Percentiles rank a stretch among this genome's conserved stretches.
These are phyloP conservation scores for Asobara japonica DNA, from an alignment of 1,140 invertebrate genomes.

Conservation along the genomic window DNA sequence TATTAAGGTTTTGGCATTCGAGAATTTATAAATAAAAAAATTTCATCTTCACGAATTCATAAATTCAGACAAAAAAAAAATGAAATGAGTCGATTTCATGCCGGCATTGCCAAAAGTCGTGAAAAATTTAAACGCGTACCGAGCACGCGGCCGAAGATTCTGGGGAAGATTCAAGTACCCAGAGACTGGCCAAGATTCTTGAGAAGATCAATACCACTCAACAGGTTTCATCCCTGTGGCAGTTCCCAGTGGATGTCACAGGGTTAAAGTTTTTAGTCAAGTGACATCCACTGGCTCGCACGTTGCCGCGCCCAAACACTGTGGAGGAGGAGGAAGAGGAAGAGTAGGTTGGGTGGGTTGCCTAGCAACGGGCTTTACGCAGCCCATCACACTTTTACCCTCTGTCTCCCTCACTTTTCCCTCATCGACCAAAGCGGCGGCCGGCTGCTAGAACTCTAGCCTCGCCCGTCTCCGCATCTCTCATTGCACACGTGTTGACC, in stretches of 20 bases:
- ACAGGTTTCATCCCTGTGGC: slow-evolving; percentile 42
- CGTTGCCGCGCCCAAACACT: slow-evolving; percentile 13
- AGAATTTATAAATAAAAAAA: no score
- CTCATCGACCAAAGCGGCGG: slow-evolving; percentile 21
- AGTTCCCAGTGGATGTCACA: background rate
- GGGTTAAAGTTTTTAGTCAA: background rate
- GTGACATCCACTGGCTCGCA: background rate
- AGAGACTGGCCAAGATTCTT: slow-evolving; percentile 31
- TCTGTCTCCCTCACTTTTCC: slow-evolving; percentile 18
- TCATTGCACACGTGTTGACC: background rate
- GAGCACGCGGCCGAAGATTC: no score
- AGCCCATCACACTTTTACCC: background rate
- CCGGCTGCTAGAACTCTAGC: background rate
- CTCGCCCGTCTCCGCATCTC: slow-evolving; percentile 18
- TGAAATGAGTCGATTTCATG: no score
- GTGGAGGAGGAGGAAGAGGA: slow-evolving; percentile 6
- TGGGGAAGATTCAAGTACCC: background rate
- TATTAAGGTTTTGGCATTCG: no score
- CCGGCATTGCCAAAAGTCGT: no score
- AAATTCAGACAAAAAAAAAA: no score
- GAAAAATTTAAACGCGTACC: no score
- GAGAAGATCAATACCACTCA: slow-evolving; percentile 52
- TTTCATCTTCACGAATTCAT: no score
- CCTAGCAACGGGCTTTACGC: slow-evolving; percentile 50
- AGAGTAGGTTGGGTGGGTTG: slow-evolving; percentile 49